Percentiles rank a stretch among this genome's conserved stretches.
Evolutionary conservation across 2,113 vertebrate species (phyloP).

Genomic region (Rhinoptilus africanus): DNA sequence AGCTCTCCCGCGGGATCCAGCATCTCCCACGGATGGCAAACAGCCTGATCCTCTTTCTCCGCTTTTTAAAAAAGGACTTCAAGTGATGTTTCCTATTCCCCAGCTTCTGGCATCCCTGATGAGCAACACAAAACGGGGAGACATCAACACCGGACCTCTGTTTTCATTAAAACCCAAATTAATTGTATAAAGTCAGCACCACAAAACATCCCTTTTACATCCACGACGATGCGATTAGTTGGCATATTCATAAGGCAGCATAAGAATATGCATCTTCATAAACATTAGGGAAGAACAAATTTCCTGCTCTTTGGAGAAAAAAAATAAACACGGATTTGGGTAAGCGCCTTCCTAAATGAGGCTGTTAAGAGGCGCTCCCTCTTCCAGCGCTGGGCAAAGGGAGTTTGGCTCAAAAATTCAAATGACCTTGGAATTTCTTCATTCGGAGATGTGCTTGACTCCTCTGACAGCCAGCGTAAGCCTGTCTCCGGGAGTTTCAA

Average conservation of each 20-base stretch:
- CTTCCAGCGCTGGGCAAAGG: neutral
- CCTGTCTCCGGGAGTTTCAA: neutral
- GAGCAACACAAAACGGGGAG: neutral
- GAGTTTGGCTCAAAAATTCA: neutral
- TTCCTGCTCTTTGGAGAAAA: neutral
- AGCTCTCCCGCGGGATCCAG: neutral
- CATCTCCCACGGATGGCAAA: accelerated
- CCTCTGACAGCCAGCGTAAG: neutral
- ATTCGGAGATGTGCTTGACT: neutral
- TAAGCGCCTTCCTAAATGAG: neutral
- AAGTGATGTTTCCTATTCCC: neutral
- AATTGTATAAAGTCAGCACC: neutral
- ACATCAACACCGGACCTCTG: too few species aligned
- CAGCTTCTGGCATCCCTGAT: neutral
- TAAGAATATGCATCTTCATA: neutral
- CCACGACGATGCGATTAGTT: neutral
- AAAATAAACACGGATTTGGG: neutral
- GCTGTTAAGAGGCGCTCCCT: neutral
- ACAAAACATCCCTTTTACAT: neutral
- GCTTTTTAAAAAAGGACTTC: neutral
- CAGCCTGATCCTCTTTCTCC: neutral
- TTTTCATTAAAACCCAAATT: neutral
- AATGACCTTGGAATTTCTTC: neutral
- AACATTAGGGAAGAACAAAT: neutral
- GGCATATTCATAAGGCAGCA: neutral